Evolutionary conservation across 1,140 invertebrate species (phyloP), one percentile per base, ranked within the genome.

Genomic region (Diorhabda elongata): DNA sequence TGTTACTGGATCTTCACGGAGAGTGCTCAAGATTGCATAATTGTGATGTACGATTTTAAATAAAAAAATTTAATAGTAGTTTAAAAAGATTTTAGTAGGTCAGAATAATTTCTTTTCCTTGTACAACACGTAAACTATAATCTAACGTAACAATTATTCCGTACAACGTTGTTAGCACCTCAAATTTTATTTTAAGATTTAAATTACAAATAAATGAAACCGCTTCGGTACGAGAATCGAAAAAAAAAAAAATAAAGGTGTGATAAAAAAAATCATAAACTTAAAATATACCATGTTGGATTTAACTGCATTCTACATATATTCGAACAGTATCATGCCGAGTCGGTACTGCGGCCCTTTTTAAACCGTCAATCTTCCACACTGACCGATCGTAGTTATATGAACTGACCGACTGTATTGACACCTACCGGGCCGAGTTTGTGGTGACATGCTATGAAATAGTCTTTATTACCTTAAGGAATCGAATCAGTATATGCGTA

Each of bases 381-480:
- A 26, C 47, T 57, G 7, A 45, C 42, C 52, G 56, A 60, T 44
- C 60, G 62, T 42, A 52, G 60, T 67, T 4, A 41, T 64, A 57
- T 43, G 42, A 45, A n/a, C 64, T 69, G 75, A 64, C 52, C 71
- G 61, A 67, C 68, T 65, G 64, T 60, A 64, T 75, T 76, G 75
- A 76, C 76, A 78, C 76, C 76, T 78, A 78, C 76, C 74, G 76
- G 69, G 77, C 76, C 72, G 65, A 74, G 73, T 73, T 75, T 77
- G 75, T 78, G 75, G 77, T 77, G 77, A 78, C 77, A 78, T 69
- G 77, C 77, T 74, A 78, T 78, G 77, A 78, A 78, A 78, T 76
- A 75, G 75, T 75, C 76, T 77, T 77, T 77, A 77, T 77, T 77
- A 76, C 74, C 73, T 69, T 69, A 64, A 66, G 64, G 76, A 76